Evolutionary conservation across 2,888 invertebrate species (phyloP).

Genomic region (Amaurobius ferox): DNA sequence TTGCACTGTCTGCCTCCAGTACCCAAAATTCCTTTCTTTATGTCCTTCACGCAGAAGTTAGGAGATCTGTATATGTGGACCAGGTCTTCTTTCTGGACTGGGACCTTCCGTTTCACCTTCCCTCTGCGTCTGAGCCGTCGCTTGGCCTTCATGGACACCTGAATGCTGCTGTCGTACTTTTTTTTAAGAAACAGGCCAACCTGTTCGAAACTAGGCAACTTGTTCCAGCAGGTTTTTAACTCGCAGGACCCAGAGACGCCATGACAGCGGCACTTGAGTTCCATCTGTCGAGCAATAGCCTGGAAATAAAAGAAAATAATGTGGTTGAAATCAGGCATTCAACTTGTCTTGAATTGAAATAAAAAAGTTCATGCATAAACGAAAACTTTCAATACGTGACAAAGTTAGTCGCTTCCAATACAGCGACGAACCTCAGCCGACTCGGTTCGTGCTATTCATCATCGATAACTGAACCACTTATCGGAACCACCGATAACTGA

Average conservation of each 20-base stretch:
- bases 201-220: conserved; percentile 80
- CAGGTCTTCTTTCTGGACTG: conserved; percentile 79
- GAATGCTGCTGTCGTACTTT: conserved; percentile 77
- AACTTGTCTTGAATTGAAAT: neutral
- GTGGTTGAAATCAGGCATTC: neutral
- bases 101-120: conserved; percentile 78
- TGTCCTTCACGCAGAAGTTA: conserved; percentile 80
- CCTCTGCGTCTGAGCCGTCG: conserved; percentile 79
- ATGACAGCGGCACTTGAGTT: conserved; percentile 81
- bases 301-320: conserved; percentile 39
- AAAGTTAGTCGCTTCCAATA: no score
- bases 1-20: conserved; percentile 81
- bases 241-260: conserved; percentile 82
- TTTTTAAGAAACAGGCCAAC: conserved; percentile 80
- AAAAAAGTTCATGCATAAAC: neutral
- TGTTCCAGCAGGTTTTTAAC: conserved; percentile 81
- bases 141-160: conserved; percentile 60
- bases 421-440: no score
- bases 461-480: no score
- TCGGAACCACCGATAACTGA: no score
- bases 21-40: conserved; percentile 79
- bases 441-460: no score
- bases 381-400: no score
- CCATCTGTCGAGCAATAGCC: conserved; percentile 77
- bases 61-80: conserved; percentile 81